These are phyloP conservation scores for Centropus bengalensis DNA, from an alignment of 2,113 vertebrate species.

Conservation along the genomic window DNA sequence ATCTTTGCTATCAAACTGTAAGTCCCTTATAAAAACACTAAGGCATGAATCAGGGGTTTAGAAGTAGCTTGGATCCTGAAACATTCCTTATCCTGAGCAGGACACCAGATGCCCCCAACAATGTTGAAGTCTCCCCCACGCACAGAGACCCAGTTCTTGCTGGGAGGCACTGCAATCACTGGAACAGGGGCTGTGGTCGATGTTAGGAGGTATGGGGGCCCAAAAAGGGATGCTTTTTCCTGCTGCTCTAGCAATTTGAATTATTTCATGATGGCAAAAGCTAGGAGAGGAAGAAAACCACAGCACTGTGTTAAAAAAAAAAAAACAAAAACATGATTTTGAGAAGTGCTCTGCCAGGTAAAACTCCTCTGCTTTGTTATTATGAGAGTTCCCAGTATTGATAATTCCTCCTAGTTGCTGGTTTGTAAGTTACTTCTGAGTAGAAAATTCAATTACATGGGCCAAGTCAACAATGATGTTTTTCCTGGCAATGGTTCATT, in stretches of 20 bases:
- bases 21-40: background rate
- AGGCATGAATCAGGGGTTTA: background rate
- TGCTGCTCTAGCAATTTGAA: background rate
- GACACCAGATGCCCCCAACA: background rate
- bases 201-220: conserved; percentile 4
- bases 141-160: background rate
- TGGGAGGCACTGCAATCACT: background rate
- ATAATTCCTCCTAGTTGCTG: conserved; percentile 66
- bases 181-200: background rate
- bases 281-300: conserved; percentile 20
- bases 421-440: conserved; percentile 68
- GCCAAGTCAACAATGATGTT: conserved; percentile 74
- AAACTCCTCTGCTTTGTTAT: conserved; percentile 53
- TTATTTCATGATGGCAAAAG: conserved; percentile 60
- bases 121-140: background rate
- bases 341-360: conserved; percentile 62
- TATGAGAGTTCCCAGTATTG: conserved; percentile 55
- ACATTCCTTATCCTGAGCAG: background rate
- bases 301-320: background rate
- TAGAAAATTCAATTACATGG: conserved; percentile 73
- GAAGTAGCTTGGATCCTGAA: background rate
- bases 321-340: conserved; percentile 6
- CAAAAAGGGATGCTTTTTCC: conserved; percentile 9
- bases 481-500: conserved; percentile 70
- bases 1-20: background rate